phyloP scores from a whole-genome alignment of 2,888 invertebrate genomes.

The Sesia apiformis region DNA sequence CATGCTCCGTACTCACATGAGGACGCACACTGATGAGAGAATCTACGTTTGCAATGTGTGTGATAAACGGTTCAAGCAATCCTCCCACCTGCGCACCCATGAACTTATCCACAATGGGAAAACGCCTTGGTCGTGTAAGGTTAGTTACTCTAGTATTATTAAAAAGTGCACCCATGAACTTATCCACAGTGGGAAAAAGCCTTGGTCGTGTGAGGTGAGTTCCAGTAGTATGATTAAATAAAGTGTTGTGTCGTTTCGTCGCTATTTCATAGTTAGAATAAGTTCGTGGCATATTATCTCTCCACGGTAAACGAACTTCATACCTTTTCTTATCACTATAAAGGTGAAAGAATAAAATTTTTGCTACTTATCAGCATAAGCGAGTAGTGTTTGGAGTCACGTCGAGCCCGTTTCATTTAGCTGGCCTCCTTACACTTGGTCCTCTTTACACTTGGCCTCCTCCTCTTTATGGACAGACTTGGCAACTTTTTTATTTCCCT shows the following conservation, averaged over 20 bases:
- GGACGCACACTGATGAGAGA: constrained; percentile 44
- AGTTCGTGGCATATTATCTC: neutral
- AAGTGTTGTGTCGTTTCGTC: neutral
- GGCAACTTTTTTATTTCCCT: too few relatives aligned
- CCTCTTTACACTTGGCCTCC: too few relatives aligned
- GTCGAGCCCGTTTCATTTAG: neutral
- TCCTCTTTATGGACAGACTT: too few relatives aligned
- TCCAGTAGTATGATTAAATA: neutral
- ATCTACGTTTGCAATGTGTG: constrained; percentile 41
- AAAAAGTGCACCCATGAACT: too few relatives aligned
- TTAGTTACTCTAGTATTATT: constrained; percentile 20
- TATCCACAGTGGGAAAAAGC: too few relatives aligned
- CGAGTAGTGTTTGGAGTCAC: constrained; percentile 6
- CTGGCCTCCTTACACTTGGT: too few relatives aligned
- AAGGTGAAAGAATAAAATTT: neutral
- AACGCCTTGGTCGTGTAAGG: constrained; percentile 46
- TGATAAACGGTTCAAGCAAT: constrained; percentile 42
- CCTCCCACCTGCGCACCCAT: constrained; percentile 47
- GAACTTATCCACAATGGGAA: constrained; percentile 43
- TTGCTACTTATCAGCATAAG: constrained; percentile 1
- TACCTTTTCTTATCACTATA: too few relatives aligned
- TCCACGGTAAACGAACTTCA: neutral
- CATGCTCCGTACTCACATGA: constrained; percentile 43
- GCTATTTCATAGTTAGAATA: neutral
- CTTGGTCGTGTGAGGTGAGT: neutral